A percentile compares a stretch with the other conserved stretches of the same genome.
These are phyloP conservation scores for Gallirallus australis DNA, from an alignment of 2,797 vertebrate species.

Conservation along the genomic window DNA sequence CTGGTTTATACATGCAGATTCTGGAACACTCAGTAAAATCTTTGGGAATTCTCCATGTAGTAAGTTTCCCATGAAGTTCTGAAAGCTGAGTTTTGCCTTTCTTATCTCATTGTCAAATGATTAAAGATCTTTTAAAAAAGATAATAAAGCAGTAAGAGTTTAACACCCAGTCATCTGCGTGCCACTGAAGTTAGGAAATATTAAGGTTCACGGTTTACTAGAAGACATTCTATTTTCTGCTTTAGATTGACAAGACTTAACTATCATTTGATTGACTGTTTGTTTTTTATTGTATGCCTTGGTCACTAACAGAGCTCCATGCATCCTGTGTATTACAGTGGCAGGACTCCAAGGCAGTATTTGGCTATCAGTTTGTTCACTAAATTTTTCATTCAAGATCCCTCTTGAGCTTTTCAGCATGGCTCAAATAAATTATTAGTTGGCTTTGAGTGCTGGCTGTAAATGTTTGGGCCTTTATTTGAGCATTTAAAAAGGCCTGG, in stretches of 20 bases:
- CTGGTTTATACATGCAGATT: not conserved
- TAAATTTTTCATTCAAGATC: conserved; percentile 67
- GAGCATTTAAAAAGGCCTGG: conserved; percentile 62
- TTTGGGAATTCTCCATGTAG: not conserved
- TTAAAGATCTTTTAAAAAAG: not conserved
- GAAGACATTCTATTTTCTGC: not conserved
- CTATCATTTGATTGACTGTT: not conserved
- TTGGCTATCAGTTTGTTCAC: conserved; percentile 66
- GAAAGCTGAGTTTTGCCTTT: not conserved
- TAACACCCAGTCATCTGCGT: not conserved
- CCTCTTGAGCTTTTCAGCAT: conserved; percentile 66
- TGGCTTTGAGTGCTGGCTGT: conserved; percentile 59
- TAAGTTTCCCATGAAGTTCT: conserved; percentile 33
- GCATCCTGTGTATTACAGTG: conserved; percentile 43
- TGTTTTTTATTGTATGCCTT: not conserved
- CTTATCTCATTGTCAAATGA: conserved; percentile 4
- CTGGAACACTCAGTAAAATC: not conserved
- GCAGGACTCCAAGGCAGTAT: conserved; percentile 62
- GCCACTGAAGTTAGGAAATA: not conserved
- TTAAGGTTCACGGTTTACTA: not conserved
- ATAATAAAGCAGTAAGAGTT: not conserved
- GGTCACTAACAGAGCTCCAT: not conserved
- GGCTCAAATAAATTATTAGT: conserved; percentile 67
- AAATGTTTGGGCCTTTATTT: conserved; percentile 68
- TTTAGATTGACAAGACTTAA: not conserved